Base-by-base conservation (phyloP, 2,113 vertebrate genomes). In the Sitta europaea region DNA sequence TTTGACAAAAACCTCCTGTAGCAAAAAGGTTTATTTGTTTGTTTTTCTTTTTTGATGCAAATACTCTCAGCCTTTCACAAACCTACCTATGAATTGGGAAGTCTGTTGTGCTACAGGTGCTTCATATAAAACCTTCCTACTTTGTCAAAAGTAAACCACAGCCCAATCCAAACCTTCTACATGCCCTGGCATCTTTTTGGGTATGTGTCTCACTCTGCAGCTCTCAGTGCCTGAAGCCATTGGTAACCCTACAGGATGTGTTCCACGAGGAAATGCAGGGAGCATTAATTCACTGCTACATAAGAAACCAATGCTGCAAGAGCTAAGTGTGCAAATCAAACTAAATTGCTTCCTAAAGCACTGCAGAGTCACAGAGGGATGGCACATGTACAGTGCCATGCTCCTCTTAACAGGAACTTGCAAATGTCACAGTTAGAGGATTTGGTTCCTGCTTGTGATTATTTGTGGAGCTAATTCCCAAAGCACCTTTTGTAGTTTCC, bases 241-340 rank as follows among this genome's bases (percentile, higher is more conserved):
- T 71, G 35, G n/a, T 86, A 75, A 68, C 48, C 75, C 57, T n/a
- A 78, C 38, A 48, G 71, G 66, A 74, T 48, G 45, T 65, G 45
- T 95, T 94, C 61, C 33, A 68, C 62, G 57, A 75, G 38, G 45
- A 95, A 77, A 71, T 80, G 50, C 59, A 90, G 90, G 85, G 89
- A 86, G 84, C 29, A 29, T 92, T 94, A 86, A 92, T 87, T 95
- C 78, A 36, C 75, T 86, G 33, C 50, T 92, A 88, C 53, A 6
- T 88, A 80, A 90, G 65, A 86, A 73, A 72, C 74, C 81, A 73
- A 67, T 24, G 17, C 35, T 82, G 33, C 51, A 81, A 90, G 63
- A 78, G 38, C 42, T 81, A 88, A 91, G 67, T 15, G 36, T 68
- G 66, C 73, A 93, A 93, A 91, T 88, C 72, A 90, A 97, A 57